A percentile compares a stretch with the other conserved stretches of the same genome.
These are phyloP conservation scores for Falco rusticolus DNA, from an alignment of 2,797 vertebrate species.

Conservation along the genomic window DNA sequence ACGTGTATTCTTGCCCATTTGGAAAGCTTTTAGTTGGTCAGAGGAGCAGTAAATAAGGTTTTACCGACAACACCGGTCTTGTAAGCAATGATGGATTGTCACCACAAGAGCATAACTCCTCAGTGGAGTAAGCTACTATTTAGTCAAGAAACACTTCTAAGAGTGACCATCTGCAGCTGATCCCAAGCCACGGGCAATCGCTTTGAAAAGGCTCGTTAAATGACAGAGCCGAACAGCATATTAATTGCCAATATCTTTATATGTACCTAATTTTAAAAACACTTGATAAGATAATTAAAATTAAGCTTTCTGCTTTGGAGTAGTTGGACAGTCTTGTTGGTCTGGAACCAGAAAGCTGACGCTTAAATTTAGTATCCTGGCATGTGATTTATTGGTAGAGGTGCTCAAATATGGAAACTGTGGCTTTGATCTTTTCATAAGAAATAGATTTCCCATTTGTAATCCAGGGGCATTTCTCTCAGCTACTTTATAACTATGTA, in stretches of 20 bases:
- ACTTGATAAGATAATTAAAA: not conserved
- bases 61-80: not conserved
- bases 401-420: constrained; percentile 11
- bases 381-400: constrained; percentile 45
- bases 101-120: not conserved
- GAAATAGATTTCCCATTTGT: constrained; percentile 55
- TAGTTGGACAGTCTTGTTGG: not conserved
- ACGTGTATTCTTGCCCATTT: not conserved
- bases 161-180: not conserved
- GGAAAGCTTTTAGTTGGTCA: constrained; percentile 40
- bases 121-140: constrained; percentile 4
- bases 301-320: not conserved
- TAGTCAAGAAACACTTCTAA: not conserved
- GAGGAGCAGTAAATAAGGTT: constrained; percentile 46
- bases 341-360: not conserved
- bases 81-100: constrained; percentile 9
- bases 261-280: not conserved
- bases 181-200: not conserved
- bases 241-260: not conserved
- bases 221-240: not conserved
- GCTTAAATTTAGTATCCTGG: not conserved
- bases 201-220: not conserved
- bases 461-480: constrained; percentile 31
- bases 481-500: constrained; percentile 53
- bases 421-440: constrained; percentile 57